phyloP scores from a whole-genome alignment of 2,888 invertebrate species.

The Stratiomys singularior region DNA sequence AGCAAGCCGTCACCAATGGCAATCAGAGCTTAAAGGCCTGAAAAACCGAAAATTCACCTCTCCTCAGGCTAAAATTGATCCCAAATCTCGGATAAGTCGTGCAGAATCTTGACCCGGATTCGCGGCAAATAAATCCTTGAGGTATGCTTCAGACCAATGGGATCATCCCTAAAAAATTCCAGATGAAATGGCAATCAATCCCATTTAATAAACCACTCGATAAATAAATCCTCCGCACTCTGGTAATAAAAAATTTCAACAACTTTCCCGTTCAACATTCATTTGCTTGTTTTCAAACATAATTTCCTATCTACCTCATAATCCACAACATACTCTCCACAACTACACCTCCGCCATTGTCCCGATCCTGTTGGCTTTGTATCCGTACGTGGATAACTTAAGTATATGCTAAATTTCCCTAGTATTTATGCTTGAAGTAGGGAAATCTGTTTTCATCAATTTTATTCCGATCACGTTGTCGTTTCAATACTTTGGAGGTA shows the following conservation, averaged over 20 bases:
- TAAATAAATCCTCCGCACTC: slow-evolving; percentile 1
- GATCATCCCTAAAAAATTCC: neutral
- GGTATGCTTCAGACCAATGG: too few relatives aligned
- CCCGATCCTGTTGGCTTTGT: neutral
- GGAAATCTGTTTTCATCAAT: slow-evolving; percentile 43
- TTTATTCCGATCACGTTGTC: slow-evolving; percentile 44
- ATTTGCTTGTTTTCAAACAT: slow-evolving; percentile 12
- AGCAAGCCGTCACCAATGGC: too few relatives aligned
- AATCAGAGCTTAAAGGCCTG: too few relatives aligned
- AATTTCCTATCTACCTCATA: slow-evolving; percentile 37
- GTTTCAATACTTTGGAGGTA: slow-evolving; percentile 28
- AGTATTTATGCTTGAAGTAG: slow-evolving; percentile 37
- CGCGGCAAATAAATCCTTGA: too few relatives aligned
- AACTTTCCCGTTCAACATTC: slow-evolving; percentile 11
- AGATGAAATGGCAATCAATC: neutral
- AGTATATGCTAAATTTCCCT: slow-evolving; percentile 39
- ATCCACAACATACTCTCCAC: slow-evolving; percentile 27
- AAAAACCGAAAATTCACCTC: too few relatives aligned
- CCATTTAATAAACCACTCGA: slow-evolving; percentile 20
- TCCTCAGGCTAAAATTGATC: too few relatives aligned
- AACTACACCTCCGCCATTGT: neutral
- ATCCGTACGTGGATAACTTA: slow-evolving; percentile 21
- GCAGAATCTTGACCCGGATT: too few relatives aligned
- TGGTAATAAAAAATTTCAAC: slow-evolving; percentile 3
- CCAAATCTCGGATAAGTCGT: too few relatives aligned